These are phyloP conservation scores for Callopanchax toddi DNA, from an alignment of 2,113 vertebrate species.

Conservation along the genomic window DNA sequence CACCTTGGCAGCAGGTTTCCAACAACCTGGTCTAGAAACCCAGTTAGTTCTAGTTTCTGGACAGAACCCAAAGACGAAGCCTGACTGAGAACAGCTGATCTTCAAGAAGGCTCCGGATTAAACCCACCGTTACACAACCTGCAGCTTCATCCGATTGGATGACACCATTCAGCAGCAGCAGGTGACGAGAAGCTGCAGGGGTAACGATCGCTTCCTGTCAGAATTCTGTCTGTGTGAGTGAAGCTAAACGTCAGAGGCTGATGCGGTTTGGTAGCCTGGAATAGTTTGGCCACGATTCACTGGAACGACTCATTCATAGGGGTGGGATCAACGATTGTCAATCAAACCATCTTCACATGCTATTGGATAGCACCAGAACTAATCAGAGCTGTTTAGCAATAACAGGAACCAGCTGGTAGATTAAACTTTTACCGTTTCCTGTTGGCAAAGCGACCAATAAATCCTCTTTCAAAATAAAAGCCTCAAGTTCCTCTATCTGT, in stretches of 20 bases:
- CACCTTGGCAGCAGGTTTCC: slow-evolving; percentile 14
- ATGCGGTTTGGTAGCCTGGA: too few relatives aligned
- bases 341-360: too few relatives aligned
- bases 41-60: slow-evolving; percentile 40
- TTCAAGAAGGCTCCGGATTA: slow-evolving; percentile 28
- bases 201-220: slow-evolving; percentile 2
- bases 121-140: not conserved
- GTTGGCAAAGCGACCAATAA: too few relatives aligned
- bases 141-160: slow-evolving; percentile 21
- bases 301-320: too few relatives aligned
- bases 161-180: not conserved
- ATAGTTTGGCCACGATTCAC: too few relatives aligned
- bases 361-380: too few relatives aligned
- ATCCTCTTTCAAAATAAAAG: too few relatives aligned
- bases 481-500: too few relatives aligned
- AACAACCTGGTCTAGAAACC: slow-evolving; percentile 44
- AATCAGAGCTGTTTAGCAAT: too few relatives aligned
- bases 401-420: too few relatives aligned
- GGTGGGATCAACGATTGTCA: too few relatives aligned
- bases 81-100: slow-evolving; percentile 26
- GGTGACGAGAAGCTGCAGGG: not conserved
- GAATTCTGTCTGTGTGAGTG: not conserved
- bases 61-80: not conserved
- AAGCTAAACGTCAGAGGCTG: not conserved
- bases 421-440: too few relatives aligned